Conservation (phyloP, 2,888 invertebrate species). For the Aelia acuminata region DNA sequence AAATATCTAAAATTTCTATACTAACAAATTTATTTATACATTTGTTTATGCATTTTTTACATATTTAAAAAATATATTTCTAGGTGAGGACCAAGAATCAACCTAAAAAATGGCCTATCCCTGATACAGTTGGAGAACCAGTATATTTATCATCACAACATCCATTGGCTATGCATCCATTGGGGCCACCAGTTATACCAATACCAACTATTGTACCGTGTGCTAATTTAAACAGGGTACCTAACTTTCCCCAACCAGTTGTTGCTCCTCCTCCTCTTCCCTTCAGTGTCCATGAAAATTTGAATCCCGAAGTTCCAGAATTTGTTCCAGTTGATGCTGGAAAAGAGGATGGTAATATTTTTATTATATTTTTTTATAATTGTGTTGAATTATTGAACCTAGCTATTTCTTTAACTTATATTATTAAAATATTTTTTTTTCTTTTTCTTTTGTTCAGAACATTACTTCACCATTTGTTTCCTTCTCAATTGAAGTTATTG, state of each 20-base stretch:
- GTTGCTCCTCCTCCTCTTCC: conserved; percentile 76
- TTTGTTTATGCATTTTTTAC: not conserved
- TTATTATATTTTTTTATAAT: not conserved
- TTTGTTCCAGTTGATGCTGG: conserved; percentile 76
- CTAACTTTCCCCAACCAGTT: conserved; percentile 69
- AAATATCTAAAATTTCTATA: not conserved
- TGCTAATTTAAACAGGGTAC: conserved; percentile 60
- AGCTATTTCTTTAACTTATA: not conserved
- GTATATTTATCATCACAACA: conserved; percentile 65
- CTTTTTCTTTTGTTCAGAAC: not conserved
- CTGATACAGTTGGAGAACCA: conserved; percentile 71
- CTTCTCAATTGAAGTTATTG: no score
- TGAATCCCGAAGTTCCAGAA: conserved; percentile 90
- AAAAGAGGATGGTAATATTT: conserved; percentile 49
- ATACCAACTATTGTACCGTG: conserved; percentile 63
- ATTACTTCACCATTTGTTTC: no score
- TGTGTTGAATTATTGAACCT: not conserved
- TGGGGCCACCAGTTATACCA: conserved; percentile 66
- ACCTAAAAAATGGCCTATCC: conserved; percentile 91
- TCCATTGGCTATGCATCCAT: conserved; percentile 67
- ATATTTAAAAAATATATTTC: conserved; percentile 64
- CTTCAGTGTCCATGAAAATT: conserved; percentile 72
- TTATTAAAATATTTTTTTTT: not conserved
- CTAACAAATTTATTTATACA: not conserved
- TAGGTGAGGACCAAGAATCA: conserved; percentile 87